Base-by-base conservation (phyloP, 1,140 invertebrate species). In the Wiebesia pumilae region DNA sequence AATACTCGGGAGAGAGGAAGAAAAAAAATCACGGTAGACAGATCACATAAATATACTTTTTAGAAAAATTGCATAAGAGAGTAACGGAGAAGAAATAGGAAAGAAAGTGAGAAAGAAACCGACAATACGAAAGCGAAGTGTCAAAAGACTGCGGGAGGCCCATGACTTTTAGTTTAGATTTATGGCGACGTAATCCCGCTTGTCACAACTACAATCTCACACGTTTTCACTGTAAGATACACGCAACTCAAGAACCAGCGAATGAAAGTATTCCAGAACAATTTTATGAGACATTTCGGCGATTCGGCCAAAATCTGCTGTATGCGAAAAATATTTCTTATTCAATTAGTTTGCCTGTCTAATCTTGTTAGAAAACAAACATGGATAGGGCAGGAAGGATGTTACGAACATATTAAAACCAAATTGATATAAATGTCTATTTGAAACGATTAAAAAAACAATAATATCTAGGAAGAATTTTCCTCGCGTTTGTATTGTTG, bases 121-220 rank as follows among this genome's bases (percentile, higher is more conserved):
- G 58, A 79, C 4, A 83, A 51, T 19, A 38, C 51, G 16, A 83
- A 58, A 58, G 67, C 43, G 27, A 69, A 54, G 30, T 73, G 30
- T 27, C 51, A 83, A 47, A 73, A 82, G 67, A 24, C 40, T 54
- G 21, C 1, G 38, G 27, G 35, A 33, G 33, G 79, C 16, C 80
- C 12, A 38, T n/a, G 71, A 82, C 80, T 78, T 83, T 67, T 78
- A 78, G 79, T 77, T 78, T 62, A 82, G 80, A 86, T 86, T 86
- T 86, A 86, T 82, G 47, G 73, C 54, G 71, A 82, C 80, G 80
- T 83, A 86, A 86, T 86, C 80, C 80, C n/a, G 43, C 85, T 82
- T 77, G 85, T 86, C 80, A 62, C 65, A 62, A 24, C 40, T 16
- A 81, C 62, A 85, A 40, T 78, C 77, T 62, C 58, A 33, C 77